Conservation (phyloP, 2,113 vertebrate genomes). For the Rhabdomys dilectus region DNA sequence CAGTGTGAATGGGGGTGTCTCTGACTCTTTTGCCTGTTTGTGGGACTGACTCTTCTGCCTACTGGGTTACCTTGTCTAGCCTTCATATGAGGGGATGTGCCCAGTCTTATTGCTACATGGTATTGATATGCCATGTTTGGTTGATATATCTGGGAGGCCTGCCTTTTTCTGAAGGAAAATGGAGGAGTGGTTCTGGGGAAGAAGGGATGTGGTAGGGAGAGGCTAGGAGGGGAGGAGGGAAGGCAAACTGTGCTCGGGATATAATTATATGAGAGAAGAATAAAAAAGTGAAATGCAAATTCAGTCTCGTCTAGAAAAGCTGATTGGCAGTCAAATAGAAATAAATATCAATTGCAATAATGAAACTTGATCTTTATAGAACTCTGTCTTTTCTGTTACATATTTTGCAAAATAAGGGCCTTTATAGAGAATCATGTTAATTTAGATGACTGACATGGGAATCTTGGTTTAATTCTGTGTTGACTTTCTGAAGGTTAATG, state of each 20-base stretch:
- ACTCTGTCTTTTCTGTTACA: not conserved
- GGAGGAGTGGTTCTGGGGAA: not conserved
- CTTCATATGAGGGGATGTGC: not conserved
- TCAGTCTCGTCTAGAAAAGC: not conserved
- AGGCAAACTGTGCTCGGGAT: not conserved
- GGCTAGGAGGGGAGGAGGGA: not conserved
- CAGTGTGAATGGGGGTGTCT: not conserved
- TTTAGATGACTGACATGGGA: not conserved
- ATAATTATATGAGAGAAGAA: not conserved
- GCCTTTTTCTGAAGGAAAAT: not conserved
- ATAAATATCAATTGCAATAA: not conserved
- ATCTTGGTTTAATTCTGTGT: not conserved
- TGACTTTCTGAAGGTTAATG: not conserved
- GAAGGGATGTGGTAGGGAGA: not conserved
- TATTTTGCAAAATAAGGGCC: conserved; percentile 29
- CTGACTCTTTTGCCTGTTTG: not conserved
- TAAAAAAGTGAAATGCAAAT: not conserved
- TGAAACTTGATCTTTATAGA: conserved; percentile 29
- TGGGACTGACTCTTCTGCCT: not conserved
- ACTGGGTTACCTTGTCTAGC: not conserved
- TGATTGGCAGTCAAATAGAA: conserved; percentile 3
- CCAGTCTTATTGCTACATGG: not conserved
- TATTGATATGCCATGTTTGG: not conserved
- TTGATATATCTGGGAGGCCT: not conserved
- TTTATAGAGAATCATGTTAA: conserved; percentile 16